phyloP scores from a whole-genome alignment of 2,113 vertebrate species.

The Pachyramphus minor region DNA sequence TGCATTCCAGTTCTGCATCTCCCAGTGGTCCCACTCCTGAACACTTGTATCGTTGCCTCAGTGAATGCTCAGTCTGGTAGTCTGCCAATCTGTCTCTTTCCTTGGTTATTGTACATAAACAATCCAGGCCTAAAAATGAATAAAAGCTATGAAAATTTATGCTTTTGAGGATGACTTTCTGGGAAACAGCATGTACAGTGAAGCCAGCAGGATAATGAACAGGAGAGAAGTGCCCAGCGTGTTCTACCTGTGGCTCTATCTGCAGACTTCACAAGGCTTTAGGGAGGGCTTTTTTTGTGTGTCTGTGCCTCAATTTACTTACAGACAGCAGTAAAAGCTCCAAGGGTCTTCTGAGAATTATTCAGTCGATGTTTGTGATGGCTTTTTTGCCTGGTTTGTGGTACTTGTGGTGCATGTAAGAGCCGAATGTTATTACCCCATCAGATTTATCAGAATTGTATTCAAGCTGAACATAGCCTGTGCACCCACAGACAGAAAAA shows the following conservation, averaged over 20 bases:
- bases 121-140: neutral
- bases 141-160: neutral
- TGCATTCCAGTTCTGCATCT: neutral
- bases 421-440: neutral
- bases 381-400: neutral
- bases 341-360: neutral
- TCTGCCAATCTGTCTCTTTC: neutral
- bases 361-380: neutral
- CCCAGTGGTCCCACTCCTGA: neutral
- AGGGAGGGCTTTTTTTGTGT: neutral
- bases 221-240: neutral
- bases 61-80: neutral
- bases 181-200: neutral
- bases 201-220: neutral
- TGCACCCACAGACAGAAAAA: neutral
- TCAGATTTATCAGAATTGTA: neutral
- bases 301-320: neutral
- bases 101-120: neutral
- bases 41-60: neutral
- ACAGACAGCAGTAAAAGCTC: neutral
- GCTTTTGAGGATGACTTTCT: neutral
- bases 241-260: neutral
- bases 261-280: neutral
- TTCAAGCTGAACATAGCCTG: neutral
- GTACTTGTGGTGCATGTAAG: neutral